phyloP scores from a whole-genome alignment of 1,140 invertebrate genomes.

The Rhyzopertha dominica region DNA sequence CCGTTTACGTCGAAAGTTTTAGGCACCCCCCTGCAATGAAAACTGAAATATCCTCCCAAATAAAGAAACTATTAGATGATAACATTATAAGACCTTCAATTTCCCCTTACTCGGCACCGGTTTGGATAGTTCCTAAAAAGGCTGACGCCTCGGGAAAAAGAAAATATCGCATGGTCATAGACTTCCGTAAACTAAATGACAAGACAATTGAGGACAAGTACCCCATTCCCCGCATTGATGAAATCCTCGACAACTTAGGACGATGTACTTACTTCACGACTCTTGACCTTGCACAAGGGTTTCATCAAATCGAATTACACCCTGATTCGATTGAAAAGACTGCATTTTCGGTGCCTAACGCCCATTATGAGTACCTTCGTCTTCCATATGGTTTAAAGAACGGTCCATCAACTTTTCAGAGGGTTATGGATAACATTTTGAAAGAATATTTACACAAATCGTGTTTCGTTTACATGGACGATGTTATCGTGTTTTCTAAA shows the following conservation, averaged over 20 bases:
- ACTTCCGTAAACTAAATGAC: conserved; percentile 23
- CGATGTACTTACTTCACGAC: conserved; percentile 38
- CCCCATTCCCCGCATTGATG: conserved; percentile 21
- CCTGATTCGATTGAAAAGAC: conserved; percentile 19
- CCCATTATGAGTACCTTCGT: conserved; percentile 23
- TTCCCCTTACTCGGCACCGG: too few relatives aligned
- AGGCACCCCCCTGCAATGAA: conserved; percentile 6
- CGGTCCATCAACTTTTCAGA: conserved; percentile 25
- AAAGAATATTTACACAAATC: conserved; percentile 18
- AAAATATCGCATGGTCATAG: conserved; percentile 24
- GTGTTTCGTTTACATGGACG: conserved; percentile 30
- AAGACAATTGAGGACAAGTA: conserved; percentile 21
- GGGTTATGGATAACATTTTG: conserved; percentile 37
- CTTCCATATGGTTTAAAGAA: conserved; percentile 29
- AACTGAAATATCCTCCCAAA: conserved; percentile 9
- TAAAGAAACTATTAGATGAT: too few relatives aligned
- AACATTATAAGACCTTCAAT: too few relatives aligned
- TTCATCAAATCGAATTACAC: conserved; percentile 20
- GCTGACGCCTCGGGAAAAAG: conserved; percentile 30
- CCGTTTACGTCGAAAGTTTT: conserved; percentile 14
- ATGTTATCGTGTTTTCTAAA: conserved; percentile 25
- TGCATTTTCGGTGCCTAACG: conserved; percentile 16
- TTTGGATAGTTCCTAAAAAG: too few relatives aligned
- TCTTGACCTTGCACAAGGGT: conserved; percentile 16
- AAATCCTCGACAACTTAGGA: conserved; percentile 43